Evolutionary conservation across 30 jellyfish, hydroid and myxozoan species (phyloP).

Genomic region (Catostylus mosaicus): DNA sequence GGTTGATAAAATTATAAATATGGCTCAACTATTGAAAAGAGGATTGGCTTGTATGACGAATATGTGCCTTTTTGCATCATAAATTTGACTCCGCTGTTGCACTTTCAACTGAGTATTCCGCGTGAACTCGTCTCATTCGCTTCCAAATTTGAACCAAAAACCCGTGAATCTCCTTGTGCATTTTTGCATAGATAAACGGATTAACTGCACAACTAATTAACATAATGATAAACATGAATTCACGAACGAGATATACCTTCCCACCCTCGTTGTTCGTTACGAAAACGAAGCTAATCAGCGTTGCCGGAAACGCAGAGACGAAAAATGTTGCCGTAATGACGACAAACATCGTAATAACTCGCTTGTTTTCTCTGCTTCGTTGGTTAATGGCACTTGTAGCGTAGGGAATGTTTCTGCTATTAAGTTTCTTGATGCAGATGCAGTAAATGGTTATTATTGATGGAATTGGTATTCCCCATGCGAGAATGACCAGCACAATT

Average conservation of each 20-base stretch:
- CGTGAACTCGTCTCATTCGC: background rate
- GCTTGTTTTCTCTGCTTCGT: slow-evolving; percentile 11
- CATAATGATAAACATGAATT: background rate
- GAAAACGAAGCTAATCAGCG: background rate
- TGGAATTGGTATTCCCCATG: slow-evolving; percentile 2
- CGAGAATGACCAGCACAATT: background rate
- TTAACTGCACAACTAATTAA: background rate
- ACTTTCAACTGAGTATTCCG: no score
- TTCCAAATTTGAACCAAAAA: background rate
- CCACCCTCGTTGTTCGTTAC: background rate
- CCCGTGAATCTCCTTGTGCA: slow-evolving; percentile 12
- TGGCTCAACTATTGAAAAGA: no score
- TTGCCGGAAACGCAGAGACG: slow-evolving; percentile 6
- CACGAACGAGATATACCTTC: background rate
- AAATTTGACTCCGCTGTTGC: no score
- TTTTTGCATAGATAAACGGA: slow-evolving; percentile 15
- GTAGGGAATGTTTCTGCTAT: background rate
- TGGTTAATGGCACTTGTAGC: background rate
- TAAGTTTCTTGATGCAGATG: slow-evolving; percentile 8
- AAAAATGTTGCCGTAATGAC: background rate
- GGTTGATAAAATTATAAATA: no score
- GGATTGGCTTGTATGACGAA: no score
- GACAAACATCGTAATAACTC: slow-evolving; percentile 6
- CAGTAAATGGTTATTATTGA: background rate
- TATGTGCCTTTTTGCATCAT: no score